Evolutionary conservation across 2,888 invertebrate species (phyloP).

Genomic region (Operophtera brumata): DNA sequence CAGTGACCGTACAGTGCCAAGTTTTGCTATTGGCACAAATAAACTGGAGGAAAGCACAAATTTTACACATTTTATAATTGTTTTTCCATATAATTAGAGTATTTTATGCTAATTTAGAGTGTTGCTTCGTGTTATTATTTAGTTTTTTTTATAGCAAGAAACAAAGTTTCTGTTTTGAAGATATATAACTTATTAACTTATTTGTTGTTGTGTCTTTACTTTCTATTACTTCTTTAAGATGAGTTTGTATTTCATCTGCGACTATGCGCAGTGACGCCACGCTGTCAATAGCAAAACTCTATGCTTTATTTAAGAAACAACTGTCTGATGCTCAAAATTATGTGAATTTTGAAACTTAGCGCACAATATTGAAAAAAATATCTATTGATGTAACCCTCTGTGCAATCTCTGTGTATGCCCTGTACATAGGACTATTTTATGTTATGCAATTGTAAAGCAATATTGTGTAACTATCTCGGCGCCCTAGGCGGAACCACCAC

Average conservation of each 20-base stretch:
- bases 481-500: constrained; percentile 43
- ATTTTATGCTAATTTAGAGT: constrained; percentile 76
- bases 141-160: constrained; percentile 73
- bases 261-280: constrained; percentile 57
- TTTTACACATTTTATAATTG: constrained; percentile 49
- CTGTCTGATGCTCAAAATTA: constrained; percentile 79
- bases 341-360: constrained; percentile 77
- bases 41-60: constrained; percentile 61
- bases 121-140: constrained; percentile 78
- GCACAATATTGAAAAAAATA: constrained; percentile 75
- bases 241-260: constrained; percentile 48
- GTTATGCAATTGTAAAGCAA: constrained; percentile 69
- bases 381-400: constrained; percentile 74
- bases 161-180: constrained; percentile 74
- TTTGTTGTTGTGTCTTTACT: constrained; percentile 76
- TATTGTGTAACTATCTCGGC: constrained; percentile 51
- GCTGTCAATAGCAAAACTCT: constrained; percentile 80
- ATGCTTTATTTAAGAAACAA: constrained; percentile 72
- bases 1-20: constrained; percentile 64
- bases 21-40: constrained; percentile 78
- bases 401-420: constrained; percentile 71
- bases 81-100: constrained; percentile 73
- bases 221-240: constrained; percentile 53
- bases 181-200: constrained; percentile 77
- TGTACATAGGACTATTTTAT: constrained; percentile 69